These are phyloP conservation scores for Drosophila auraria DNA, from an alignment of 1,140 invertebrate species.

Conservation along the genomic window DNA sequence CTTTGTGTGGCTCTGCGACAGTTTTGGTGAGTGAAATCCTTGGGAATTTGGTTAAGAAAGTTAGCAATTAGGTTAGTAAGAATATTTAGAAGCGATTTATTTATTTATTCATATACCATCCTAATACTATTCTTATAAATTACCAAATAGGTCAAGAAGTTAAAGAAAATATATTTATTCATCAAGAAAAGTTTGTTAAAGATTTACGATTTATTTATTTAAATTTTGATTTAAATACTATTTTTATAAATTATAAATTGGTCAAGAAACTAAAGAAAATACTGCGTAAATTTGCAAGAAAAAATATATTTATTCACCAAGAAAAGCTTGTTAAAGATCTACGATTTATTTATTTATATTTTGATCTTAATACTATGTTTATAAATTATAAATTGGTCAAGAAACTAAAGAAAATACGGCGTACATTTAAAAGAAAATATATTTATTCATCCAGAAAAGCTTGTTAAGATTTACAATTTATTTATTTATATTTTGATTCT, in stretches of 20 bases:
- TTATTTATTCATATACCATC: too few relatives aligned
- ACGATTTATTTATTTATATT: neutral
- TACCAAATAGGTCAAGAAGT: neutral
- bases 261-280: neutral
- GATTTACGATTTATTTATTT: neutral
- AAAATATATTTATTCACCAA: neutral
- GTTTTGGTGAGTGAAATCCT: slow-evolving; percentile 60
- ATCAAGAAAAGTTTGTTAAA: neutral
- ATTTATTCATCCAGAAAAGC: neutral
- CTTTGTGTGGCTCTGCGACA: slow-evolving; percentile 75
- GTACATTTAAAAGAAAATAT: neutral
- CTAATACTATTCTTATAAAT: too few relatives aligned
- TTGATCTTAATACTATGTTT: neutral
- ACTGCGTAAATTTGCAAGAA: neutral
- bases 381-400: too few relatives aligned
- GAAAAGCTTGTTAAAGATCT: neutral
- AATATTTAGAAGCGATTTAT: too few relatives aligned
- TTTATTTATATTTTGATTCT: neutral
- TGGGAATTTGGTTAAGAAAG: too few relatives aligned
- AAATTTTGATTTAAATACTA: neutral
- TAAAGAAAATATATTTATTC: neutral
- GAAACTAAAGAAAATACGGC: neutral
- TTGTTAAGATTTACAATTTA: neutral
- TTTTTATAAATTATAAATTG: neutral
- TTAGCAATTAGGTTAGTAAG: too few relatives aligned